Conservation (phyloP, 2,113 vertebrate species). For the Pteronura brasiliensis region DNA sequence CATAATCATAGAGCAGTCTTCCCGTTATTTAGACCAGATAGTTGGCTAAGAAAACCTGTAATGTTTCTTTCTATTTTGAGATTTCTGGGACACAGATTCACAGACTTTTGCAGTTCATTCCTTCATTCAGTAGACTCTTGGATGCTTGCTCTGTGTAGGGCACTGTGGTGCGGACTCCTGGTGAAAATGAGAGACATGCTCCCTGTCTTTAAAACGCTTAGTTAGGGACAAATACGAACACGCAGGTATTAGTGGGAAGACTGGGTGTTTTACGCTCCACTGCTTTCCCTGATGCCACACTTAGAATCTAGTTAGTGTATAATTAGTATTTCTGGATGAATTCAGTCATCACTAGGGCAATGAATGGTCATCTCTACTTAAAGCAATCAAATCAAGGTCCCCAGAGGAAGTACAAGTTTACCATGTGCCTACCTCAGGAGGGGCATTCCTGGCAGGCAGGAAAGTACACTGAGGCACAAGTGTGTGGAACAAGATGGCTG, state of each 20-base stretch:
- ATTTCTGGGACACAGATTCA: background rate
- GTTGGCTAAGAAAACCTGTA: background rate
- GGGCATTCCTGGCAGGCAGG: background rate
- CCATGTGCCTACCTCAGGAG: too few relatives aligned
- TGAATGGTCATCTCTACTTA: background rate
- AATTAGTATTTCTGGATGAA: background rate
- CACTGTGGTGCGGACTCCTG: background rate
- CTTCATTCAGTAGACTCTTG: background rate
- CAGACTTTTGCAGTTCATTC: background rate
- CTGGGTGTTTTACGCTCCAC: background rate
- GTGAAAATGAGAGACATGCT: background rate
- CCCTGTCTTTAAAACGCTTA: background rate
- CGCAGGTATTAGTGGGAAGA: background rate
- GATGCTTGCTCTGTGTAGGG: background rate
- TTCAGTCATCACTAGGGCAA: background rate
- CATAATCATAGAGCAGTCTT: background rate
- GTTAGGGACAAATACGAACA: background rate
- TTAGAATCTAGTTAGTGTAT: background rate
- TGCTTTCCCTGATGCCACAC: background rate
- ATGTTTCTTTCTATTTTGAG: background rate
- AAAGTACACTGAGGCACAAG: background rate
- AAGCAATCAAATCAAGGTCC: background rate
- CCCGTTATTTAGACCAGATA: background rate
- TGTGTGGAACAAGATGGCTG: background rate
- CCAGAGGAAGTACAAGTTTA: background rate